A percentile compares a stretch with the other conserved stretches of the same genome.
Conservation (phyloP, 2,888 invertebrate species). For the Parapristionchus giblindavisi region DNA sequence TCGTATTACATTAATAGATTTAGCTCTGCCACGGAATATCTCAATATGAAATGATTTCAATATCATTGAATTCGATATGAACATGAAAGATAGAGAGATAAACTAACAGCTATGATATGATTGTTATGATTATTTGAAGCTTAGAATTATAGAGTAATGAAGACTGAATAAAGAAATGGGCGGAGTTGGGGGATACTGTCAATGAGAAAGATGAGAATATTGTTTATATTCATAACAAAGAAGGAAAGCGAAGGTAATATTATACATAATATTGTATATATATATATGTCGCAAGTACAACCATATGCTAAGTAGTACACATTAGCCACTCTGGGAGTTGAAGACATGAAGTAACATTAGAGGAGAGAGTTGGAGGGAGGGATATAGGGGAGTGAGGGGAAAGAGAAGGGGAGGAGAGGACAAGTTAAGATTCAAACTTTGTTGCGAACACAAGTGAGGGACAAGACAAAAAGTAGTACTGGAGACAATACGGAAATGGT, state of each 20-base stretch:
- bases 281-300: too few species aligned
- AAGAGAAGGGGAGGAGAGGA: slow-evolving; percentile 10
- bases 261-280: too few species aligned
- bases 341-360: slow-evolving; percentile 6
- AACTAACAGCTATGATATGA: too few species aligned
- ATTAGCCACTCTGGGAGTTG: slow-evolving; percentile 29
- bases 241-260: too few species aligned
- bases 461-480: neutral
- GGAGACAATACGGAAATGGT: neutral
- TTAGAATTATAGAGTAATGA: too few species aligned
- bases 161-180: neutral
- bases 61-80: neutral
- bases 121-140: too few species aligned
- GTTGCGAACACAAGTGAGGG: neutral
- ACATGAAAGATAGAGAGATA: neutral
- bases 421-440: neutral
- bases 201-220: slow-evolving; percentile 29
- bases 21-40: neutral
- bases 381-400: neutral
- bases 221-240: too few species aligned
- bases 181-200: neutral
- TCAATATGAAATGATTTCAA: neutral
- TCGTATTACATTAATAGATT: neutral
- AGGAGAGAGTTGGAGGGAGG: neutral
- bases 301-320: neutral